Evolutionary conservation across 2,797 vertebrate genomes (phyloP).

Genomic region (Sebastes diaconus): DNA sequence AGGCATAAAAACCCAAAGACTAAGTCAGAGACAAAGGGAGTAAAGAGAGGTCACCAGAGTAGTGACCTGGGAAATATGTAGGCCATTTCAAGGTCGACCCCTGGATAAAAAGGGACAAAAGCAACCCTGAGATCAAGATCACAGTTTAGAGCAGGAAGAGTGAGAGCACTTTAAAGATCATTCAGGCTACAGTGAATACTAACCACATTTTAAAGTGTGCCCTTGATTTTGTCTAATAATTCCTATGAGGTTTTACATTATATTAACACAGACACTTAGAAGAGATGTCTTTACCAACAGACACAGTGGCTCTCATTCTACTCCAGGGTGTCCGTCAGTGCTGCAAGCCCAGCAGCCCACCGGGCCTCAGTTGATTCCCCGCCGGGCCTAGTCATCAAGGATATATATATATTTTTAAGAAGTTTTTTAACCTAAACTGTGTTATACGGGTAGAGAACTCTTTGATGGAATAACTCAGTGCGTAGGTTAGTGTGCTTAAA

Average conservation of each 20-base stretch:
- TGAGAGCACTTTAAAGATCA: neutral
- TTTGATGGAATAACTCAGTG: no score
- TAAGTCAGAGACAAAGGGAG: neutral
- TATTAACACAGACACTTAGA: neutral
- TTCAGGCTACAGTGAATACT: neutral
- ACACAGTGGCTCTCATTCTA: neutral
- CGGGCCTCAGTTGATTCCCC: no score
- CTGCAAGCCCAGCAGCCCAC: no score
- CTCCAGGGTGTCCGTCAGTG: neutral
- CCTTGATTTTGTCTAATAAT: neutral
- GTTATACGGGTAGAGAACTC: no score
- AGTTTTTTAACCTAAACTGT: no score
- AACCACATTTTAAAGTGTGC: neutral
- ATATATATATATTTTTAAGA: no score
- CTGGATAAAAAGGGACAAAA: neutral
- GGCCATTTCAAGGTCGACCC: neutral
- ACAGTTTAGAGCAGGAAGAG: neutral
- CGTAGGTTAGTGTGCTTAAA: no score
- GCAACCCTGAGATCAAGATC: neutral
- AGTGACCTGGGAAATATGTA: slow-evolving; percentile 10
- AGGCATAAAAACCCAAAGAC: neutral
- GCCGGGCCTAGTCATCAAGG: no score
- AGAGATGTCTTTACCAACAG: neutral
- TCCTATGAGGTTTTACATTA: neutral
- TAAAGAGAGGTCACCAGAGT: neutral